Base-by-base conservation (phyloP, 2,888 invertebrate genomes). In the Junonia oenone region DNA sequence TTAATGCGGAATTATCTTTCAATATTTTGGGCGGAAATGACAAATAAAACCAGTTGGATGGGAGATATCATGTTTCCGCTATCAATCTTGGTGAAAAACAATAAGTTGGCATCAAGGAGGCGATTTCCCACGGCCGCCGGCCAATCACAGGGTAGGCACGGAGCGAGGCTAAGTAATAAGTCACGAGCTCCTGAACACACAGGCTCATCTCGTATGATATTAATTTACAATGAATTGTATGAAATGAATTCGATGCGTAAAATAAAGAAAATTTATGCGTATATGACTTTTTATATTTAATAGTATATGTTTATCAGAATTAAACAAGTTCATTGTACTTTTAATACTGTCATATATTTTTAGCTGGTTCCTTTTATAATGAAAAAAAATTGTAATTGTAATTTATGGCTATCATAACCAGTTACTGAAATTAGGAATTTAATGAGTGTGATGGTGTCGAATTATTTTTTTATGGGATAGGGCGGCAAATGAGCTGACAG, bases 11-110 rank as follows among this genome's bases (percentile, higher is more conserved):
- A 61, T 65, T 71, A 71, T 65, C 65, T 70, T 73, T 70, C 68
- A 74, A 76, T 73, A 69, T 75, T 75, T 73, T 70, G 63, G 69
- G 64, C 78, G 87, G 86, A 86, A 78, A 82, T 82, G 78, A 76
- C 74, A 68, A 81, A 81, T 80, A 78, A 78, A 76, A 78, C 66
- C 68, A 73, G 72, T 72, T 72, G 64, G 72, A 70, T 66, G 68
- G 63, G 63, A 71, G 74, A 73, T 76, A 75, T 72, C 63, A 67
- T 58, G 73, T 75, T 85, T 88, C 89, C 88, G 84, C 84, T 75
- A 84, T 85, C 74, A 81, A 88, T 87, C 83, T 79, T 66, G 61
- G 63, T 66, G 69, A 67, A 72, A 78, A 76, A 83, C 79, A 82
- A 80, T 79, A 71, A 70, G 67, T 67, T 68, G 69, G 68, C 69